A percentile compares a stretch with the other conserved stretches of the same genome.
Evolutionary conservation across 1,140 invertebrate genomes (phyloP).

Genomic region (Contarinia nasturtii): DNA sequence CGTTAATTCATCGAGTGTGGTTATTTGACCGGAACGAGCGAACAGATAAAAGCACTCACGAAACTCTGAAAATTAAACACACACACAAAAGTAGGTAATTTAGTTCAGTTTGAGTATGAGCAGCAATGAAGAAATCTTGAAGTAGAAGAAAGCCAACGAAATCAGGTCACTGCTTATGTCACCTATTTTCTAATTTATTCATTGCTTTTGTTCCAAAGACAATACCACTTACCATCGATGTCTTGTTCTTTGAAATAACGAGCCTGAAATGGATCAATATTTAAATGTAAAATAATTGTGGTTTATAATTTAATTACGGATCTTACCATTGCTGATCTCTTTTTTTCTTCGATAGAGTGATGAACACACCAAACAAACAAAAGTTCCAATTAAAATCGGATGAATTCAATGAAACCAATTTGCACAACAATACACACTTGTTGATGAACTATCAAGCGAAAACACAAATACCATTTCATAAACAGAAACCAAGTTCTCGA

Average conservation of each 20-base stretch:
- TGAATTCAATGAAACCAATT: not conserved
- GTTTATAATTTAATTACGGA: not conserved
- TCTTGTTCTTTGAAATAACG: constrained; percentile 68
- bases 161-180: not conserved
- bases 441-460: too few relatives aligned
- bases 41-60: constrained; percentile 89
- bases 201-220: constrained; percentile 1
- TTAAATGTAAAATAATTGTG: not conserved
- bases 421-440: not conserved
- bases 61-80: constrained; percentile 49
- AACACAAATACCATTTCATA: too few relatives aligned
- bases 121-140: not conserved
- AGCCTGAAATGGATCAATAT: constrained; percentile 32
- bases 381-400: not conserved
- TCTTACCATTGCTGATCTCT: not conserved
- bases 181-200: not conserved
- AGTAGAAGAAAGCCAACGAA: not conserved
- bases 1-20: constrained; percentile 72
- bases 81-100: too few relatives aligned
- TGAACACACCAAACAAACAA: too few relatives aligned
- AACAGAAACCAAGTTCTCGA: too few relatives aligned
- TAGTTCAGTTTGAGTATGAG: too few relatives aligned
- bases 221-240: constrained; percentile 45
- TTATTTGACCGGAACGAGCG: constrained; percentile 69
- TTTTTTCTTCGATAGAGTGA: too few relatives aligned